phyloP scores from a whole-genome alignment of 2,888 invertebrate species.

The Erynnis tages region DNA sequence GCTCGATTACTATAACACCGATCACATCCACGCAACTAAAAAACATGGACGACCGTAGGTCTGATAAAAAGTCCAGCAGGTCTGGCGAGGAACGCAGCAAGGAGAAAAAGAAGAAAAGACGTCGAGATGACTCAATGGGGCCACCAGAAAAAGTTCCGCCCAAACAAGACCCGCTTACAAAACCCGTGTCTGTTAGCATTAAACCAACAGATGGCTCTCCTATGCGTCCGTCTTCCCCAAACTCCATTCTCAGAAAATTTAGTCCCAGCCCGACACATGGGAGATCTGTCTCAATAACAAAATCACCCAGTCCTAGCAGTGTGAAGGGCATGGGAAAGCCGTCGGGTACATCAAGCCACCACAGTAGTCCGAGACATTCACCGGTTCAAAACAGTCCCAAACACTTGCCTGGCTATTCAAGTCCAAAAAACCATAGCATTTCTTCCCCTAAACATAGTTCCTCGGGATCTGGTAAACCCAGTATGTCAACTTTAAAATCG shows the following conservation, averaged over 20 bases:
- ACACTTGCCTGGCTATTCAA: conserved; percentile 86
- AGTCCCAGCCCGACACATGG: conserved; percentile 87
- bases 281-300: conserved; percentile 83
- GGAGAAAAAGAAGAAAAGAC: conserved; percentile 88
- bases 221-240: conserved; percentile 84
- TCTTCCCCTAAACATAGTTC: conserved; percentile 90
- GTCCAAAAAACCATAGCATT: conserved; percentile 89
- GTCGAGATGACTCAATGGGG: conserved; percentile 89
- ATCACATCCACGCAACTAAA: conserved; percentile 83
- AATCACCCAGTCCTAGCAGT: conserved; percentile 78
- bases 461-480: conserved; percentile 90
- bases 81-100: conserved; percentile 72
- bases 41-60: conserved; percentile 69
- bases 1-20: conserved; percentile 93
- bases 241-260: conserved; percentile 85
- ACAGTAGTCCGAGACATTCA: conserved; percentile 88
- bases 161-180: conserved; percentile 86
- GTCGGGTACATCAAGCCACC: conserved; percentile 77
- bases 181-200: conserved; percentile 87
- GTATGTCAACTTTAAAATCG: conserved; percentile 93
- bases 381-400: conserved; percentile 90
- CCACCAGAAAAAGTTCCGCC: conserved; percentile 91
- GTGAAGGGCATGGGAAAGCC: conserved; percentile 70
- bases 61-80: conserved; percentile 71
- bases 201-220: conserved; percentile 85